A percentile compares a stretch with the other conserved stretches of the same genome.
These are phyloP conservation scores for Aphis gossypii DNA, from an alignment of 1,140 invertebrate species.

Conservation along the genomic window DNA sequence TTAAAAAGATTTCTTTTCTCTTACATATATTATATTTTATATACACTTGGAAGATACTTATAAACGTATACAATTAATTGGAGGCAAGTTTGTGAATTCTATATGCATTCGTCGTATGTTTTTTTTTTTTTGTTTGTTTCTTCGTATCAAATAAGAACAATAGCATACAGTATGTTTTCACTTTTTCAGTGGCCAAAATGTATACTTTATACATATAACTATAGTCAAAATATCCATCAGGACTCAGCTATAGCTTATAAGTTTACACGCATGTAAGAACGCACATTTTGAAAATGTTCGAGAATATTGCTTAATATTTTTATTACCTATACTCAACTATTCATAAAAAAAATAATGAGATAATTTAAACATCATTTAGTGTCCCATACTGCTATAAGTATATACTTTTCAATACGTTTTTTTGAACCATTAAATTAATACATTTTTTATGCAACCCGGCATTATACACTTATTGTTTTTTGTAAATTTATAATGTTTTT, in stretches of 20 bases:
- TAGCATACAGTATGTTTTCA: too few relatives aligned
- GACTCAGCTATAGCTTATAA: background rate
- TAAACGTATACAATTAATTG: background rate
- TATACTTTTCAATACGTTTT: too few relatives aligned
- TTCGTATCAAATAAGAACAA: background rate
- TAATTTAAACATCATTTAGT: too few relatives aligned
- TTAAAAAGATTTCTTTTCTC: background rate
- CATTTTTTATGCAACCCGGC: too few relatives aligned
- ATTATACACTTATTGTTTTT: too few relatives aligned
- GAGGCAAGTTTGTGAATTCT: background rate
- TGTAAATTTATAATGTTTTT: too few relatives aligned
- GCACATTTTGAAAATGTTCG: background rate
- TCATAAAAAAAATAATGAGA: too few relatives aligned
- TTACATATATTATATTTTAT: too few relatives aligned
- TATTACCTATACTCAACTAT: too few relatives aligned
- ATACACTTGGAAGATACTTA: too few relatives aligned
- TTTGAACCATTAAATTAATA: too few relatives aligned
- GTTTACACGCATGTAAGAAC: background rate
- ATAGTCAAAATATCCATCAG: background rate
- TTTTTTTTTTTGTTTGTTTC: background rate
- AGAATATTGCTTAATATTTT: background rate
- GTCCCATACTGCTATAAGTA: too few relatives aligned
- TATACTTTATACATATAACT: background rate
- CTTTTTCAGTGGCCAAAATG: background rate
- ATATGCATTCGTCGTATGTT: background rate